phyloP scores from a whole-genome alignment of 2,888 invertebrate genomes.

The Amphipyra tragopoginis region DNA sequence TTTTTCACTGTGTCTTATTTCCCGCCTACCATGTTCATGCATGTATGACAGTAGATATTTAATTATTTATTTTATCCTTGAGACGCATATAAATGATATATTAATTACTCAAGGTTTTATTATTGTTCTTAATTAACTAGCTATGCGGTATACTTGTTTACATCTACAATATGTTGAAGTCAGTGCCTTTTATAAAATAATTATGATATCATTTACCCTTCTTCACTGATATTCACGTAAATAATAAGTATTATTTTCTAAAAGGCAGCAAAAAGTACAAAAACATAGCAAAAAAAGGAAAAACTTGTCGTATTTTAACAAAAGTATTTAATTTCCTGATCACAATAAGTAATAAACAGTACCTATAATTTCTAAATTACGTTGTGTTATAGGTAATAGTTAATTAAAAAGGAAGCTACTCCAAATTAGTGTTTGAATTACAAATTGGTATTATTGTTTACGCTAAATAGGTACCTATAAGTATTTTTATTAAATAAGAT shows the following conservation, averaged over 20 bases:
- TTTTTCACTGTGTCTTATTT: too few species aligned
- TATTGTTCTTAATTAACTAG: slow-evolving; percentile 45
- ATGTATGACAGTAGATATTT: neutral
- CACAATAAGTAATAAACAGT: too few species aligned
- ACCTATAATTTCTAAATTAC: too few species aligned
- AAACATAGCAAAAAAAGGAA: too few species aligned
- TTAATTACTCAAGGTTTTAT: slow-evolving; percentile 31
- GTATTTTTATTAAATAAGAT: neutral
- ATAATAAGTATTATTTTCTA: neutral
- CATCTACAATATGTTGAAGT: neutral
- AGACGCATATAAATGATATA: slow-evolving; percentile 29
- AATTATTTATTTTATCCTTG: slow-evolving; percentile 39
- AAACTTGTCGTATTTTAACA: too few species aligned
- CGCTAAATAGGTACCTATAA: neutral
- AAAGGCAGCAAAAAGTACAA: too few species aligned
- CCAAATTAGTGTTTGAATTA: too few species aligned
- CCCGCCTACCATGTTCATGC: too few species aligned
- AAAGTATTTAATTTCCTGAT: too few species aligned
- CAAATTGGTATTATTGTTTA: neutral
- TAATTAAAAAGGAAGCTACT: too few species aligned
- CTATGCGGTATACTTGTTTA: slow-evolving; percentile 40
- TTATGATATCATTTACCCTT: slow-evolving; percentile 7
- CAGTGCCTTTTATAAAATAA: slow-evolving; percentile 11
- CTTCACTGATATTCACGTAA: slow-evolving; percentile 1
- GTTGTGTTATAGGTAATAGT: too few species aligned